Percentiles rank a stretch among this genome's conserved stretches.
Evolutionary conservation across 2,797 vertebrate genomes (phyloP).

Genomic region (Sus cebifrons): DNA sequence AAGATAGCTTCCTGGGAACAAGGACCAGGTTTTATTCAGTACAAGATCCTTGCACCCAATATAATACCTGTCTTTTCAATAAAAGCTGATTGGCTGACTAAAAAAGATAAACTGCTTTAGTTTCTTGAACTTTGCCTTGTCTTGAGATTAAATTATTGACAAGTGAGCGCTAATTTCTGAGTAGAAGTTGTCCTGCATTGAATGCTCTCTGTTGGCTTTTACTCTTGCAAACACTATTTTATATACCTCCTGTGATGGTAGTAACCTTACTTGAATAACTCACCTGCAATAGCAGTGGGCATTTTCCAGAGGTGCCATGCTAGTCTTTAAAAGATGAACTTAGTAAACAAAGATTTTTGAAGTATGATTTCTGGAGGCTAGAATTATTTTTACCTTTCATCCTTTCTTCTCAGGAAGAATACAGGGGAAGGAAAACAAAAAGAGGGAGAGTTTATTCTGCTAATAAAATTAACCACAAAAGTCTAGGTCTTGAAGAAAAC

Average conservation of each 20-base stretch:
- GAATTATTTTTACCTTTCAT: neutral
- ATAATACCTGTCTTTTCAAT: neutral
- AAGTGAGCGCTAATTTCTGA: neutral
- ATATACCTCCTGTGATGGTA: neutral
- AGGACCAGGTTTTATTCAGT: neutral
- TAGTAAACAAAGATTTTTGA: neutral
- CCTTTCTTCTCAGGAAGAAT: conserved; percentile 11
- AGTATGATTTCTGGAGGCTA: neutral
- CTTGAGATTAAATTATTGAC: neutral
- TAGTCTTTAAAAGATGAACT: neutral
- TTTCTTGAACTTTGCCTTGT: conserved; percentile 23
- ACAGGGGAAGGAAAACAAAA: neutral
- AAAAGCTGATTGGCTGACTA: neutral
- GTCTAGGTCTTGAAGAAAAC: neutral
- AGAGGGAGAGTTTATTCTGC: conserved; percentile 12
- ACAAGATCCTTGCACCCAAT: neutral
- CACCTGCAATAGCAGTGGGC: neutral
- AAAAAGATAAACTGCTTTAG: neutral
- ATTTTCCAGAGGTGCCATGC: neutral
- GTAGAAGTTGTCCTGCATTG: neutral
- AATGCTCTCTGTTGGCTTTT: neutral
- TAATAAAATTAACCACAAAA: conserved; percentile 47
- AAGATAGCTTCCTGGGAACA: neutral
- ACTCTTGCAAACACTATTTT: neutral
- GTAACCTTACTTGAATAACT: neutral